Evolutionary conservation across 2,888 invertebrate genomes (phyloP), one percentile per base, ranked within the genome.

Genomic region (Trissoscelio sp.): DNA sequence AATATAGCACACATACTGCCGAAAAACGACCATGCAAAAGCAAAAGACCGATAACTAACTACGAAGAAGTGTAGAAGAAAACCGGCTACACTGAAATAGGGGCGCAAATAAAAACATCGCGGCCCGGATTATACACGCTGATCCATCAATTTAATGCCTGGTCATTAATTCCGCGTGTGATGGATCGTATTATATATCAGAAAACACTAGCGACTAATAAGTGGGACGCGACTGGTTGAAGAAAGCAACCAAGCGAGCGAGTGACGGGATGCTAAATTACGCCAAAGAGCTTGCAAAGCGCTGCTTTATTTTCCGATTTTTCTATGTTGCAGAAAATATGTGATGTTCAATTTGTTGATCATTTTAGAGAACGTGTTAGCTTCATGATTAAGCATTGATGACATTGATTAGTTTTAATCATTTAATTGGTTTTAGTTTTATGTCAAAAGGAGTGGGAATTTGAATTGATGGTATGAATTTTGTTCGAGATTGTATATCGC

Each of bases 81-180:
- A 53, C 31, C 31, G 20, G 12, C 18, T 31, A 55, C 24, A 37
- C 4, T 6, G 7, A 64, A 55, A 72, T 22, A 39, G 51, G 46
- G 42, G 34, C 46, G 62, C 34, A 11, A 60, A 66, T 60, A 64
- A 78, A 81, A 74, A 73, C 51, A 73, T 44, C 53, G 55, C 34
- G n/a, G 20, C 20, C 53, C 37, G 28, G 64, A 79, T 73, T 79
- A 62, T 69, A 62, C 67, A 28, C 60, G 67, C 53, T 51, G 79
- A 79, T 73, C 73, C 73, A 79, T 79, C 79, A 79, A 73, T 79
- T 79, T 79, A 79, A 79, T 67, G 67, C 73, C 51, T 16, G 60
- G 46, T 42, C 53, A 73, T 79, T 79, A 70, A 79, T 73, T 73
- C 51, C 14, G 39, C 55, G 67, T 51, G 53, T 73, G 67, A 73